Base-by-base conservation (phyloP, 2,113 vertebrate species). In the Chaetops frenatus region DNA sequence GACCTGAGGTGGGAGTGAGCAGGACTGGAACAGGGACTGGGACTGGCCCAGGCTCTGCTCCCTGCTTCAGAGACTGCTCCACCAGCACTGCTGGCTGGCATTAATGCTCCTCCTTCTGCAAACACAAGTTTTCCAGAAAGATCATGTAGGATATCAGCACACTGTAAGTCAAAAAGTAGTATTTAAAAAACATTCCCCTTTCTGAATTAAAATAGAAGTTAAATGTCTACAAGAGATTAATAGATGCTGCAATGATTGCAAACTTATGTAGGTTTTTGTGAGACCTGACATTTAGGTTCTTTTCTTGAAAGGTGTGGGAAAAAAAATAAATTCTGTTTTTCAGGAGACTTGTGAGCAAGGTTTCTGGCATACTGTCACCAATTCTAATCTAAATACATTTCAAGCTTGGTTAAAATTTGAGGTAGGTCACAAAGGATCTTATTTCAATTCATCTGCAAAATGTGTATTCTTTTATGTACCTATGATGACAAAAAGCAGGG, bases 331-430 rank as follows among this genome's bases (percentile, higher is more conserved):
- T 50, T 20, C 15, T 45, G 6, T 54, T 92, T 72, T 73, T 66
- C 19, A 81, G 71, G 70, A 92, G 70, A 77, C 74, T 94, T 93
- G 50, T 83, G 91, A 95, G 79, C 79, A 94, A 94, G 20, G 56
- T 56, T 86, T 86, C 69, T 80, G 87, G 90, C 86, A 96, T 23
- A 54, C 50, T 95, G 93, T 94, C 94, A 97, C 73, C 83, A 70
- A 82, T 72, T 82, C 84, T 84, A 92, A 96, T 88, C 71, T 33
- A 90, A 95, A 88, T 29, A 65, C 11, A 3, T 13, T 91, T 88
- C 84, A 87, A 81, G 53, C 58, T 89, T 71, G 65, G 85, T 81
- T 97, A 95, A 95, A 91, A 97, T 94, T 95, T 94, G 96, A 95
- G 95, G 84, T 91, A 76, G 45, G 86, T 91, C 94, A 96, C 80